A percentile compares a stretch with the other conserved stretches of the same genome.
Conservation (phyloP, 2,888 invertebrate genomes). For the Nomada lathburiana region DNA sequence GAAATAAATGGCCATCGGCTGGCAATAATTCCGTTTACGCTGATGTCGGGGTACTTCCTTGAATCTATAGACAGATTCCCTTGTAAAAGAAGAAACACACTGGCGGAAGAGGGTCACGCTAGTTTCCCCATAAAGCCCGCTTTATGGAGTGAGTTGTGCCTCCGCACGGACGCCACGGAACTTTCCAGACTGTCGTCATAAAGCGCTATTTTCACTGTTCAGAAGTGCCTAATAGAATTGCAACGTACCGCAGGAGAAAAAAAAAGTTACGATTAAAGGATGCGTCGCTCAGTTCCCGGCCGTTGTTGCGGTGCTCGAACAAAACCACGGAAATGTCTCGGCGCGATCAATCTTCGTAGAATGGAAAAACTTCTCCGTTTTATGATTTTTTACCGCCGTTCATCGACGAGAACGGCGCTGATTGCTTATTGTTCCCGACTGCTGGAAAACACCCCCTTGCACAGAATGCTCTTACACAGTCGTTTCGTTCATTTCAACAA, state of each 20-base stretch:
- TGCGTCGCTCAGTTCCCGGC: constrained; percentile 45
- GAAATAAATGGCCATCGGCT: background rate
- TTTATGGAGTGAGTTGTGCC: constrained; percentile 67
- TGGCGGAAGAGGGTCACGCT: constrained; percentile 54
- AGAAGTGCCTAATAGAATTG: constrained; percentile 70
- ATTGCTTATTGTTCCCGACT: constrained; percentile 9
- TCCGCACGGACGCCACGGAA: constrained; percentile 63
- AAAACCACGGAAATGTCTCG: background rate
- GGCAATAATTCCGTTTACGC: constrained; percentile 16
- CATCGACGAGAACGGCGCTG: background rate
- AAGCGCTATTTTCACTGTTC: constrained; percentile 68
- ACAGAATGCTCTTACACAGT: background rate
- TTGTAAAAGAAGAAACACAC: constrained; percentile 40
- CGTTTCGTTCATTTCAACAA: constrained; percentile 1
- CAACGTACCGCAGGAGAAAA: constrained; percentile 40
- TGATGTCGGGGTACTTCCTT: background rate
- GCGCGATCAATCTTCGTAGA: constrained; percentile 29
- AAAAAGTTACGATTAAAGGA: constrained; percentile 65
- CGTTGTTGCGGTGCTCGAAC: background rate
- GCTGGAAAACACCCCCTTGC: background rate
- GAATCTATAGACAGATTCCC: constrained; percentile 25
- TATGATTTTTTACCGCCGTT: constrained; percentile 31
- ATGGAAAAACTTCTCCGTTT: constrained; percentile 27
- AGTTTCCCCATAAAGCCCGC: constrained; percentile 65
- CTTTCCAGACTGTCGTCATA: constrained; percentile 73